These are phyloP conservation scores for Cassiopea andromeda DNA, from an alignment of 30 jellyfish, hydroid and myxozoan species.

Conservation along the genomic window DNA sequence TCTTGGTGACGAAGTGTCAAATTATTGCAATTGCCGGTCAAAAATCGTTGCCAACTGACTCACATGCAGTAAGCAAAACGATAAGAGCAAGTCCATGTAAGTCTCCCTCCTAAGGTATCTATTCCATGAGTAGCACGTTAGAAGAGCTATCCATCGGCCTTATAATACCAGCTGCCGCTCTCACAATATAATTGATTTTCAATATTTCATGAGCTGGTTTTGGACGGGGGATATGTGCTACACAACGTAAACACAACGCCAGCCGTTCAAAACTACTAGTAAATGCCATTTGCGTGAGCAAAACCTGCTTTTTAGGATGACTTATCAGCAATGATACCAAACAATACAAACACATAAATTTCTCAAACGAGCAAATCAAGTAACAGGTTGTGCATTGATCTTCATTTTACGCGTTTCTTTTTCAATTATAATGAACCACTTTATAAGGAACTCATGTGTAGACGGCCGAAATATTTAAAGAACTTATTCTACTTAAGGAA, in stretches of 20 bases:
- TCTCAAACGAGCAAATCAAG: neutral
- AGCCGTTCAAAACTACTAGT: neutral
- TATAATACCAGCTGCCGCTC: slow-evolving; percentile 42
- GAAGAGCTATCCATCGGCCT: slow-evolving; percentile 26
- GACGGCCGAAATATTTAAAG: too few species aligned
- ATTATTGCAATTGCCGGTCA: neutral
- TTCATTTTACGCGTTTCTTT: neutral
- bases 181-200: slow-evolving; percentile 58
- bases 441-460: too few species aligned
- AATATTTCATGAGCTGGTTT: slow-evolving; percentile 52
- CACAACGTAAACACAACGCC: neutral
- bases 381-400: neutral
- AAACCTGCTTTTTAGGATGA: neutral
- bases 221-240: slow-evolving; percentile 45
- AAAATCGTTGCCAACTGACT: neutral
- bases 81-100: neutral
- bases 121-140: neutral
- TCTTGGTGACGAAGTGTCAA: neutral
- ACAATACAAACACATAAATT: neutral
- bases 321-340: neutral
- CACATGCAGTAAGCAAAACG: neutral
- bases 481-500: too few species aligned
- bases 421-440: too few species aligned
- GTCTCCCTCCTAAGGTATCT: neutral
- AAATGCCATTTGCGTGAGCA: neutral